Evolutionary conservation across 2,113 vertebrate genomes (phyloP), one percentile per base, ranked within the genome.

Genomic region (Stigmatopora nigra): DNA sequence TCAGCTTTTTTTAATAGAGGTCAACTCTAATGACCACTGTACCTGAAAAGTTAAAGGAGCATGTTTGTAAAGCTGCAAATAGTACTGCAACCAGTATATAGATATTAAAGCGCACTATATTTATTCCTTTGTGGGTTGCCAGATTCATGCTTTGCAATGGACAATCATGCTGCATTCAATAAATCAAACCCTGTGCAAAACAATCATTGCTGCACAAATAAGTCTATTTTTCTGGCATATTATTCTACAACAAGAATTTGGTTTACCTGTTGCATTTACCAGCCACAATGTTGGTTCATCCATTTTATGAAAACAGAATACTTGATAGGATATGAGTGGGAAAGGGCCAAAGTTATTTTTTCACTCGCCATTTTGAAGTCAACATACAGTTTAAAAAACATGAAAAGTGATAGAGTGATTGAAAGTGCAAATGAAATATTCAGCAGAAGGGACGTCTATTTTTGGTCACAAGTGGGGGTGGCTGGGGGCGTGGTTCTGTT

Each of bases 351-450:
- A 61, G 59, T 60, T 60, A 11, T 19, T 44, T 60, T 60, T 19
- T 17, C n/a, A 60, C 17, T 41, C 17, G 14, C 59, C 19, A 15
- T 56, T 31, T 56, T 22, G 22, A 61, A 45, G 12, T 46, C 7
- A 61, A 61, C 38, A 46, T 45, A 22, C 19, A 61, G 5, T 19
- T 60, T 20, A 61, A 49, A 48, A 5, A 48, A 31, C 22, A 69
- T 47, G 49, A 36, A 72, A 52, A 72, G 60, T 65, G 48, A 69
- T 17, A 69, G 64, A 84, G 48, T 55, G 56, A 81, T 59, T 71
- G 71, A 76, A 69, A 65, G 55, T 60, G 19, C 58, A 45, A 71
- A 88, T 90, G 36, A 89, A 90, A 89, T 88, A 89, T 90, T 90
- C 46, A 90, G 81, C 46, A 69, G 77, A 80, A 81, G 78, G 62